Evolutionary conservation across 1,140 invertebrate genomes (phyloP).

Genomic region (Pseudachorutes palmiensis): DNA sequence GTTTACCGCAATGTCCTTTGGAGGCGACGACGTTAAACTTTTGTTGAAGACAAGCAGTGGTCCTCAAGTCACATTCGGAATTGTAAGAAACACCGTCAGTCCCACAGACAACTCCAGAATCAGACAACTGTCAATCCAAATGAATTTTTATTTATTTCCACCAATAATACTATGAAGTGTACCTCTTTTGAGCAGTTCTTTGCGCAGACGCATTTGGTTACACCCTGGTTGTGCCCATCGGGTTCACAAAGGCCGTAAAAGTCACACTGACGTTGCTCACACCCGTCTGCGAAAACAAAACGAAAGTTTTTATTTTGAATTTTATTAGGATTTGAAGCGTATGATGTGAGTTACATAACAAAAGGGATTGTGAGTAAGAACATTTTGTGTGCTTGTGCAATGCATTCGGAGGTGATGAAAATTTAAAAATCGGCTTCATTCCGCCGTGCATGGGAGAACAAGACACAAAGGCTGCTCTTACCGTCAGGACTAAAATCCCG

Average conservation of each 20-base stretch:
- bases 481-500: conserved; percentile 38
- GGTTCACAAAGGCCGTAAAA: conserved; percentile 73
- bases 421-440: background rate
- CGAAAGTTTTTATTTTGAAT: too few species aligned
- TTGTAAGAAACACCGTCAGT: conserved; percentile 64
- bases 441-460: background rate
- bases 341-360: too few species aligned
- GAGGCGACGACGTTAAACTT: conserved; percentile 60
- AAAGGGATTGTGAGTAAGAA: too few species aligned
- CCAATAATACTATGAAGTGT: too few species aligned
- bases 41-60: conserved; percentile 56
- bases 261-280: conserved; percentile 77
- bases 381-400: too few species aligned
- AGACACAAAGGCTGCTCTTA: conserved; percentile 26
- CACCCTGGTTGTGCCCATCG: conserved; percentile 48
- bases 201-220: conserved; percentile 72
- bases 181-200: conserved; percentile 53
- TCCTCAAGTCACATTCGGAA: conserved; percentile 62
- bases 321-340: too few species aligned
- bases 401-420: background rate
- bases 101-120: conserved; percentile 54
- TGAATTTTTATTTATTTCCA: too few species aligned
- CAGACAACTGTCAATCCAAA: background rate
- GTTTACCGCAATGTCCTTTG: conserved; percentile 76
- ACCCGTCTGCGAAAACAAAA: conserved; percentile 61